These are phyloP conservation scores for Drosophila takahashii DNA, from an alignment of 1,140 invertebrate species.

Conservation along the genomic window DNA sequence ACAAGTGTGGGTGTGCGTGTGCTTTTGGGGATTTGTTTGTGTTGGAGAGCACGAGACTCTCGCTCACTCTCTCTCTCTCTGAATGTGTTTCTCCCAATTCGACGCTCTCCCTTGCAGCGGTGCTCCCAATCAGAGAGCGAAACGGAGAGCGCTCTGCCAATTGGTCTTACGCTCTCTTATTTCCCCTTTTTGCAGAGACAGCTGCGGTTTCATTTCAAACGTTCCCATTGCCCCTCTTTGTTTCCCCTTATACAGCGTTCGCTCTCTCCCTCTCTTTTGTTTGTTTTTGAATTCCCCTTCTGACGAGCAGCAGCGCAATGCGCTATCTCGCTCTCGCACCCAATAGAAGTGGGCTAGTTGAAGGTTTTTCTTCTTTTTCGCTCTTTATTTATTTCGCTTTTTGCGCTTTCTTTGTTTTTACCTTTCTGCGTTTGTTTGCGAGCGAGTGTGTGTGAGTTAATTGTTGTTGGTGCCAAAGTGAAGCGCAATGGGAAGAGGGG, in stretches of 20 bases:
- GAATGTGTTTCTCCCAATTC: constrained; percentile 14
- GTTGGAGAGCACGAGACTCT: constrained; percentile 20
- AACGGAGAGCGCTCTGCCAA: constrained; percentile 40
- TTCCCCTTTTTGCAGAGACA: constrained; percentile 60
- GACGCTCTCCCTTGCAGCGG: constrained; percentile 3
- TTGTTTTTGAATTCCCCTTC: constrained; percentile 36
- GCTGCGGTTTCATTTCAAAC: constrained; percentile 24
- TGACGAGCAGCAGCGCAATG: constrained; percentile 26
- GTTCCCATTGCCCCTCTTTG: constrained; percentile 34
- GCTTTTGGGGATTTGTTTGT: constrained; percentile 35
- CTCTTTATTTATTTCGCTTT: constrained; percentile 24
- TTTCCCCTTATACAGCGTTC: constrained; percentile 43
- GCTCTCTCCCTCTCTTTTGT: constrained; percentile 20
- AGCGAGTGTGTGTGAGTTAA: constrained; percentile 23
- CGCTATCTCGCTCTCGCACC: constrained; percentile 58
- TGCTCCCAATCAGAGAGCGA: constrained; percentile 35
- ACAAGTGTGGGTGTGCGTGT: constrained; percentile 1
- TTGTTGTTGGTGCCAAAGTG: constrained; percentile 41
- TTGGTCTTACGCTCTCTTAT: constrained; percentile 21
- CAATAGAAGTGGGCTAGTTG: constrained; percentile 62
- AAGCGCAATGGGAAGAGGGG: constrained; percentile 14
- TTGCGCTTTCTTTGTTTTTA: constrained; percentile 26
- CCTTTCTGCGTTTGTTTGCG: constrained; percentile 12
- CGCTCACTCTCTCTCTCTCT: background rate
- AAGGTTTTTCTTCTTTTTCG: constrained; percentile 23